Base-by-base conservation (phyloP, 2,113 vertebrate genomes). In the Macaca mulatta region DNA sequence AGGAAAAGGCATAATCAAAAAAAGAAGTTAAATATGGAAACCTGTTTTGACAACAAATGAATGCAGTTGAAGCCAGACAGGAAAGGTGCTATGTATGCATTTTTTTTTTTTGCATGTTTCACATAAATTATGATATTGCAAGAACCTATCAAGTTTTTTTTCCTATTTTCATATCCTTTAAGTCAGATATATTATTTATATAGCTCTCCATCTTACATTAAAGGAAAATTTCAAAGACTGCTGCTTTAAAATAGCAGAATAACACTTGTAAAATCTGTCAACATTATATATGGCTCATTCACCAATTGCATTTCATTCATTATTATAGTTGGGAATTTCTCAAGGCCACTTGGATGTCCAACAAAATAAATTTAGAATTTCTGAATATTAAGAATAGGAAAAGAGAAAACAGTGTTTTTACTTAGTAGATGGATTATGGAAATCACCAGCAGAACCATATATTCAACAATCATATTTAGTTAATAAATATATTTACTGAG, bases 41-140 rank as follows among this genome's bases (percentile, higher is more conserved):
- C 98, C 98, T 99, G 98, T 98, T 98, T 98, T 98, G 97, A 97
- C 98, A 98, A 99, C 98, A 98, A 98, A 96, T 94, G 97, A 98
- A 98, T 98, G 96, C 97, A 98, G 94, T 97, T 95, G 96, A 98
- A 98, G 97, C 98, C 96, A 98, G 95, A 96, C 80, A 96, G 98
- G 64, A 97, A 98, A 98, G 98, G 98, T 98, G 98, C 97, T 97
- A 97, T 97, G 94, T 97, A 92, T 96, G 97, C 97, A 90, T 97
- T 98, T 98, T 96, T 98, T 38, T 98, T 96, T 98, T 97, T 96
- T 89, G 25, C 94, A 93, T 97, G 96, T 94, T 98, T 98, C 96
- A 96, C 97, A 97, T 97, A 98, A 98, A 97, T 97, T 97, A 97
- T 80, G 90, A 96, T 97, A 96, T 94, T 94, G 81, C 70, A 97